Percentiles rank a stretch among this genome's conserved stretches.
Evolutionary conservation across 2,113 vertebrate species (phyloP).

Genomic region (Heptranchias perlo): DNA sequence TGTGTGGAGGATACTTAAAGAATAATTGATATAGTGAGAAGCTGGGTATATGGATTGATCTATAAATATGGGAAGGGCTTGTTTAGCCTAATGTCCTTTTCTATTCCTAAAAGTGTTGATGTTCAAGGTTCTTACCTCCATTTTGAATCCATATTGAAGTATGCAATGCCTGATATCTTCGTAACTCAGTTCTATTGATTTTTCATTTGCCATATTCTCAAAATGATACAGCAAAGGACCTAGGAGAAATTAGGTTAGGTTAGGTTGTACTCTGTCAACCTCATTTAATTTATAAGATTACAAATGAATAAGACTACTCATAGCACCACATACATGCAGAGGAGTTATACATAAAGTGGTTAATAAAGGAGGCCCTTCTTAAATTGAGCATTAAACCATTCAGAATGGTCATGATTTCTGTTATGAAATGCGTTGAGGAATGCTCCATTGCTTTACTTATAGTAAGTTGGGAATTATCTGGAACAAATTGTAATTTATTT

Average conservation of each 20-base stretch:
- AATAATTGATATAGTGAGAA: not conserved
- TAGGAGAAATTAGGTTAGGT: conserved; percentile 47
- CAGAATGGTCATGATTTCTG: not conserved
- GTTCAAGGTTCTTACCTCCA: conserved; percentile 73
- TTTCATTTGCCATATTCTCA: conserved; percentile 95
- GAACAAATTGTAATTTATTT: not conserved
- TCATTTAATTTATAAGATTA: not conserved
- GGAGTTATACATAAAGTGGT: conserved; percentile 17
- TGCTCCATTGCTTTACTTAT: not conserved
- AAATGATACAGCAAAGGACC: conserved; percentile 95
- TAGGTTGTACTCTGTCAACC: not conserved
- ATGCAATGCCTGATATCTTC: conserved; percentile 89
- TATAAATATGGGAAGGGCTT: not conserved
- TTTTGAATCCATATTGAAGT: conserved; percentile 79
- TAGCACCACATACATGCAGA: not conserved
- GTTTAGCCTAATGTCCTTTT: not conserved
- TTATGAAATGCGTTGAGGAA: not conserved
- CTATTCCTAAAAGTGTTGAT: not conserved
- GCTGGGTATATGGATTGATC: not conserved
- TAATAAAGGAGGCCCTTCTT: conserved; percentile 23
- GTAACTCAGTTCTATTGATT: conserved; percentile 93
- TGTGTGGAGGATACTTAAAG: not conserved
- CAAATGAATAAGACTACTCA: not conserved
- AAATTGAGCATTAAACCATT: conserved; percentile 37
- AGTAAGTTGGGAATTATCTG: not conserved